These are phyloP conservation scores for Phasianus colchicus DNA, from an alignment of 2,113 vertebrate genomes.

Conservation along the genomic window DNA sequence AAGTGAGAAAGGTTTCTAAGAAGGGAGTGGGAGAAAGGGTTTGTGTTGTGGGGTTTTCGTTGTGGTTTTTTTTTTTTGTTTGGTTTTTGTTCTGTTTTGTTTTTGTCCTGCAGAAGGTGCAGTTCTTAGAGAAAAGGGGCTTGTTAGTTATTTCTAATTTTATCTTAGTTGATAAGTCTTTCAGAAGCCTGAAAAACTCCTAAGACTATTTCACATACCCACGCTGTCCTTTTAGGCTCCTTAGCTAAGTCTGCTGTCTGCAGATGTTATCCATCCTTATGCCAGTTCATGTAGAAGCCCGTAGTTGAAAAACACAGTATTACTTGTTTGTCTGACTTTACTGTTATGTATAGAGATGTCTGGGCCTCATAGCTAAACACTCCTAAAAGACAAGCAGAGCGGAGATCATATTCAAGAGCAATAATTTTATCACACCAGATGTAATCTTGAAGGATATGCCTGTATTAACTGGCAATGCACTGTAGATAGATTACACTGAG, in stretches of 20 bases:
- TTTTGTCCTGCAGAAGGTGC: background rate
- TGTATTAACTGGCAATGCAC: background rate
- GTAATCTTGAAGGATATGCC: background rate
- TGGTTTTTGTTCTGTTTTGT: background rate
- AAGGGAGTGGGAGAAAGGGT: accelerated
- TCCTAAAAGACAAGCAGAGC: background rate
- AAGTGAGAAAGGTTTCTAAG: background rate
- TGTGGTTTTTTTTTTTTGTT: background rate
- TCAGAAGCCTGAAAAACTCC: background rate
- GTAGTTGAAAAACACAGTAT: background rate
- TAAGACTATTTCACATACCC: accelerated
- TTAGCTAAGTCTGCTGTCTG: background rate
- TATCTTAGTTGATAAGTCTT: background rate
- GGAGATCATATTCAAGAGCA: background rate
- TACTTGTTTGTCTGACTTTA: background rate
- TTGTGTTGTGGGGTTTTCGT: accelerated
- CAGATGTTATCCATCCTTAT: background rate
- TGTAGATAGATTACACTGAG: background rate
- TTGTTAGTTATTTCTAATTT: background rate
- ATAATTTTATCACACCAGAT: background rate
- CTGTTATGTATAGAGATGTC: background rate
- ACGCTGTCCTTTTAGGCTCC: background rate
- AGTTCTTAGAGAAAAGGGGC: background rate
- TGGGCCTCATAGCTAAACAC: background rate
- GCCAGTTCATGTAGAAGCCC: background rate